Percentiles rank a stretch among this genome's conserved stretches.
These are phyloP conservation scores for Tenthredo distinguenda DNA, from an alignment of 2,888 invertebrate species.

Conservation along the genomic window DNA sequence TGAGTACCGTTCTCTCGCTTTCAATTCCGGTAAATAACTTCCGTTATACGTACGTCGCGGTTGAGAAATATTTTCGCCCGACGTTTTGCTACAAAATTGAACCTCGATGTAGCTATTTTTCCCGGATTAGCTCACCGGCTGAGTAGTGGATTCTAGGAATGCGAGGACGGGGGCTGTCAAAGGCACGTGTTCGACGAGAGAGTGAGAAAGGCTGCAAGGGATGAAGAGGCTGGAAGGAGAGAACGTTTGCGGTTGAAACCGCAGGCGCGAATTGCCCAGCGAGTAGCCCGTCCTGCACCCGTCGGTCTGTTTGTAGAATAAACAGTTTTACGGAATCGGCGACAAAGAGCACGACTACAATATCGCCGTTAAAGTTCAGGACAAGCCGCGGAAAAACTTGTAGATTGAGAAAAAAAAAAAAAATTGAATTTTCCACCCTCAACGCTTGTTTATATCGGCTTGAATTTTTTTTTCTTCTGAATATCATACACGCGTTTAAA, in stretches of 20 bases:
- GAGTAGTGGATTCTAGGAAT: constrained; percentile 42
- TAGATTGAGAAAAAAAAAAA: background rate
- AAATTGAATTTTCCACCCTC: background rate
- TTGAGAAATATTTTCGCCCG: background rate
- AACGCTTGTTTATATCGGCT: background rate
- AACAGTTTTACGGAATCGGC: constrained; percentile 46
- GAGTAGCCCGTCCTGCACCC: constrained; percentile 13
- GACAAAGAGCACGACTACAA: background rate
- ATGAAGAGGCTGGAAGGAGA: constrained; percentile 25
- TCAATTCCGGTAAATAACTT: constrained; percentile 14
- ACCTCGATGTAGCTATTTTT: constrained; percentile 46
- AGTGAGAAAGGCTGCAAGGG: background rate
- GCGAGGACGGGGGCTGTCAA: constrained; percentile 64
- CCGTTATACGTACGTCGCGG: background rate
- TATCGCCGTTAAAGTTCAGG: constrained; percentile 16
- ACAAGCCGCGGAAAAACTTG: background rate
- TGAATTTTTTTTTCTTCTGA: background rate
- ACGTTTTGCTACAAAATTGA: constrained; percentile 32
- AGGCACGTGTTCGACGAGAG: constrained; percentile 69
- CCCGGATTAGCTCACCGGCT: constrained; percentile 35
- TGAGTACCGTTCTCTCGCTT: background rate
- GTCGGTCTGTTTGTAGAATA: constrained; percentile 43
- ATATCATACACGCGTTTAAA: background rate
- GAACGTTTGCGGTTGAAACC: constrained; percentile 48
- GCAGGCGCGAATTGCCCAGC: constrained; percentile 42